phyloP scores from a whole-genome alignment of 2,113 vertebrate genomes.

The Anoplopoma fimbria region DNA sequence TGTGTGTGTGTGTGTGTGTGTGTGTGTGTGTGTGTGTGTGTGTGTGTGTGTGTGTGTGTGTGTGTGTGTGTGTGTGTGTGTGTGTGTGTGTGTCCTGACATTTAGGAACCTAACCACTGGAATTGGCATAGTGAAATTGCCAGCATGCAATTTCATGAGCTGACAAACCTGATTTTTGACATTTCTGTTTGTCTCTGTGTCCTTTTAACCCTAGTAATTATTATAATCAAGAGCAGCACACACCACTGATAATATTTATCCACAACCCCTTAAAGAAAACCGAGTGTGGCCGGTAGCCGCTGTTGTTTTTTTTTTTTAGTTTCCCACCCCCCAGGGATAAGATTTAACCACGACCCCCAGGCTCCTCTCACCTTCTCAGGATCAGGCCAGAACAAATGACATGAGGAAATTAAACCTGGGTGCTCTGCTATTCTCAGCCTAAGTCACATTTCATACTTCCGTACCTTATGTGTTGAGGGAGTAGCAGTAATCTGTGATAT shows the following conservation, averaged over 20 bases:
- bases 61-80: slow-evolving; percentile 4
- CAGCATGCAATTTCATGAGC: slow-evolving; percentile 19
- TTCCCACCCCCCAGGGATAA: slow-evolving; percentile 36
- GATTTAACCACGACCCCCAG: slow-evolving; percentile 62
- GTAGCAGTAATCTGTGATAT: slow-evolving; percentile 22
- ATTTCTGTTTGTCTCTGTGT: slow-evolving; percentile 7
- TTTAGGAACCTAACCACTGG: slow-evolving; percentile 47
- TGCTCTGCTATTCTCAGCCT: slow-evolving; percentile 66
- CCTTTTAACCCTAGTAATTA: slow-evolving; percentile 46
- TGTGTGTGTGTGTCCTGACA: slow-evolving; percentile 42
- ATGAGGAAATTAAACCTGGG: slow-evolving; percentile 72
- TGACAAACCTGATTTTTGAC: slow-evolving; percentile 6
- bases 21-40: not conserved
- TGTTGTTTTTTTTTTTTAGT: slow-evolving; percentile 10
- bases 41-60: slow-evolving; percentile 15
- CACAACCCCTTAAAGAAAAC: slow-evolving; percentile 36
- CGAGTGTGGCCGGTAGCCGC: slow-evolving; percentile 31
- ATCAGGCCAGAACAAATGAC: slow-evolving; percentile 74
- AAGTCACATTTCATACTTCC: slow-evolving; percentile 63
- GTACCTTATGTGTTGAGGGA: slow-evolving; percentile 33
- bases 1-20: not conserved
- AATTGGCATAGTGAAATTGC: slow-evolving; percentile 29
- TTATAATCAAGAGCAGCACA: slow-evolving; percentile 47
- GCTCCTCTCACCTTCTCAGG: slow-evolving; percentile 50
- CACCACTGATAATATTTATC: slow-evolving; percentile 55